Percentiles rank a stretch among this genome's conserved stretches.
Evolutionary conservation across 2,888 invertebrate species (phyloP).

Genomic region (Eudasyphora cyanicolor): DNA sequence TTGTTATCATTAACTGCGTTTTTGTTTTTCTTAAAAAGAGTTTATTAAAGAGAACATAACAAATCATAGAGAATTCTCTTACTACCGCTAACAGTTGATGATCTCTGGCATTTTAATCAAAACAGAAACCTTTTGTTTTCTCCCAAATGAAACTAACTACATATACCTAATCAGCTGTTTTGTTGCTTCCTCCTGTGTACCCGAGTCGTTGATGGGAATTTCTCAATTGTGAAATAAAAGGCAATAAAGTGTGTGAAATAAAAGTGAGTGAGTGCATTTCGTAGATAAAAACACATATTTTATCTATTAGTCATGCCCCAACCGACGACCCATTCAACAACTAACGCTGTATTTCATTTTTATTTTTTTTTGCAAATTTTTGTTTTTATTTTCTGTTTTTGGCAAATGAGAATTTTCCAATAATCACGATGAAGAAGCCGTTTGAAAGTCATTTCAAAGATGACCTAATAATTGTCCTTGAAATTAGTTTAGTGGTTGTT

Average conservation of each 20-base stretch:
- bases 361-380: neutral
- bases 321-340: neutral
- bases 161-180: neutral
- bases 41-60: neutral
- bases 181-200: too few relatives aligned
- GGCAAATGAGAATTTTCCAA: slow-evolving; percentile 10
- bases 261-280: neutral
- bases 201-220: neutral
- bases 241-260: neutral
- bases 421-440: slow-evolving; percentile 28
- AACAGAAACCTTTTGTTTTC: slow-evolving; percentile 25
- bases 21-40: neutral
- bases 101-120: neutral
- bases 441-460: slow-evolving; percentile 22
- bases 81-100: neutral
- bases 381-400: slow-evolving; percentile 5
- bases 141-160: too few relatives aligned
- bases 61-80: neutral
- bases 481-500: neutral
- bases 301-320: slow-evolving; percentile 32
- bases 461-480: slow-evolving; percentile 49
- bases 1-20: neutral
- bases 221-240: neutral
- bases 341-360: neutral
- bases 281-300: neutral